Conservation (phyloP, 2,888 invertebrate genomes). For the Orthosia gracilis region DNA sequence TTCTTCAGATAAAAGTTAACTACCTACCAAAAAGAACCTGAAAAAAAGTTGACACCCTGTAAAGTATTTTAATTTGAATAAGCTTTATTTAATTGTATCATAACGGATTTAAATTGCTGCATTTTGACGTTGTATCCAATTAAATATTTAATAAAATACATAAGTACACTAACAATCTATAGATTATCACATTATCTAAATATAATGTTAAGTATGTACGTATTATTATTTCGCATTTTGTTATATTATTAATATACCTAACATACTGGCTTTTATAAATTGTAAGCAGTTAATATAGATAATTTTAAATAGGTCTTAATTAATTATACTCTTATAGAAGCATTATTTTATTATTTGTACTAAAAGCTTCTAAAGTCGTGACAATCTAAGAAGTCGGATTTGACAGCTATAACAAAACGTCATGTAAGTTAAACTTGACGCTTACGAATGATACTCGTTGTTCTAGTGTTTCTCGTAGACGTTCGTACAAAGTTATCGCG, state of each 20-base stretch:
- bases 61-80: background rate
- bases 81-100: background rate
- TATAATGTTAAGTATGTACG: conserved; percentile 6
- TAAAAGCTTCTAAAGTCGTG: conserved; percentile 31
- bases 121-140: conserved; percentile 8
- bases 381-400: too few species aligned
- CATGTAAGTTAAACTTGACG: too few species aligned
- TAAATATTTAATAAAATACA: conserved; percentile 28
- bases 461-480: too few species aligned
- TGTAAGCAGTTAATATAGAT: conserved; percentile 41
- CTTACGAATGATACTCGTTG: too few species aligned
- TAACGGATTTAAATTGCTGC: background rate
- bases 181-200: conserved; percentile 5
- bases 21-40: too few species aligned
- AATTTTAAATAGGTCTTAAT: background rate
- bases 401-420: too few species aligned
- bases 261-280: conserved; percentile 50
- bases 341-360: conserved; percentile 43
- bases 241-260: background rate
- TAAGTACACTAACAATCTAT: conserved; percentile 25
- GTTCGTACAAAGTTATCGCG: too few species aligned
- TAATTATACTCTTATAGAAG: background rate
- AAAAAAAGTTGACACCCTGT: background rate
- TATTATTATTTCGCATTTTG: conserved; percentile 33
- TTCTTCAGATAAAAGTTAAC: background rate